phyloP scores from a whole-genome alignment of 2,888 invertebrate species.

The Myopa tessellatipennis region DNA sequence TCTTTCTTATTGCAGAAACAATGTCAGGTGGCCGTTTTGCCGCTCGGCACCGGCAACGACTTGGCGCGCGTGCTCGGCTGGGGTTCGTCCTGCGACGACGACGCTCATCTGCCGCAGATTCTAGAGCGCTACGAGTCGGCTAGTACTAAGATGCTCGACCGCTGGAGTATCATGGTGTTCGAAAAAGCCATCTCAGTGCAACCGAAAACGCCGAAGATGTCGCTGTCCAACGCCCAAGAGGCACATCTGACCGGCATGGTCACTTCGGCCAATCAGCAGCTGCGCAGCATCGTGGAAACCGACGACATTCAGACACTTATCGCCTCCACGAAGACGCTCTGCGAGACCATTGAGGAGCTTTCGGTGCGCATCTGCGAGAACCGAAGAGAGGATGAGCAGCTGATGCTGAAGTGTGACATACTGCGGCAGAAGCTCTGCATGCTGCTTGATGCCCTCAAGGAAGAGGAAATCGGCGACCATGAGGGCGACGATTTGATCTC shows the following conservation, averaged over 20 bases:
- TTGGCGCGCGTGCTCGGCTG: conserved; percentile 94
- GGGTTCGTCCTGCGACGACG: conserved; percentile 97
- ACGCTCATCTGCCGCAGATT: conserved; percentile 90
- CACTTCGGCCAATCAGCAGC: conserved; percentile 80
- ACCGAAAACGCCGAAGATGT: conserved; percentile 69
- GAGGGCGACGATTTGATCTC: conserved; percentile 64
- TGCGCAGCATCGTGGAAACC: conserved; percentile 87
- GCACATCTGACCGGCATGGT: conserved; percentile 76
- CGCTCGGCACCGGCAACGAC: conserved; percentile 96
- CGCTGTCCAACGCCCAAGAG: conserved; percentile 70
- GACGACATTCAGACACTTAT: conserved; percentile 80
- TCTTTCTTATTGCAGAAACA: conserved; percentile 74
- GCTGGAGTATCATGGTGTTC: conserved; percentile 97
- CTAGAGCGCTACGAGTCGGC: conserved; percentile 95
- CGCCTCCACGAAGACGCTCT: conserved; percentile 79
- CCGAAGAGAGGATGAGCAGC: conserved; percentile 73
- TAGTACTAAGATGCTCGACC: conserved; percentile 97
- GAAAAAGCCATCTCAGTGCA: conserved; percentile 77
- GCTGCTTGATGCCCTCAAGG: conserved; percentile 78
- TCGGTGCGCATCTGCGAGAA: conserved; percentile 74
- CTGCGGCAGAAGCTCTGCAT: conserved; percentile 80
- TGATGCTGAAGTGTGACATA: conserved; percentile 77
- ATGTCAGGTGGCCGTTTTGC: conserved; percentile 94
- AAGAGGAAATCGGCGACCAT: conserved; percentile 72
- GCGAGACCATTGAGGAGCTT: conserved; percentile 84